Percentiles rank a stretch among this genome's conserved stretches.
Conservation (phyloP, 1,140 invertebrate genomes). For the Drosophila kepulauana region DNA sequence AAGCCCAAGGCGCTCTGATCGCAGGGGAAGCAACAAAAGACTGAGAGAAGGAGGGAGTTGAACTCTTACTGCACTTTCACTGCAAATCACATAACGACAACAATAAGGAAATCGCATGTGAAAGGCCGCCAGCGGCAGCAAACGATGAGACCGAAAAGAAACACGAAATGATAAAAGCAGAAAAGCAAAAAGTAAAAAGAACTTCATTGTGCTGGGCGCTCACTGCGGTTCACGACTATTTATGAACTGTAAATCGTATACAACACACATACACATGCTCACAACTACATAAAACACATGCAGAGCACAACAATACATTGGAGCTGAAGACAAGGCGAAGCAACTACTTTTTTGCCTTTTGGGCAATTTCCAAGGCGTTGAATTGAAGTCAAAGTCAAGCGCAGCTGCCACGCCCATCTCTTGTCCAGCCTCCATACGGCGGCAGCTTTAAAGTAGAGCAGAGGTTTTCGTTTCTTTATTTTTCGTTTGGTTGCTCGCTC, state of each 20-base stretch:
- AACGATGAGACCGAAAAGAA: constrained; percentile 9
- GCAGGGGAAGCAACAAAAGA: background rate
- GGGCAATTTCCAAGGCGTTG: constrained; percentile 70
- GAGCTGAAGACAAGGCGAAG: background rate
- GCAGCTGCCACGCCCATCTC: constrained; percentile 27
- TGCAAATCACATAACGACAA: constrained; percentile 70
- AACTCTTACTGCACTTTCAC: constrained; percentile 38
- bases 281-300: constrained; percentile 9
- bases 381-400: constrained; percentile 72
- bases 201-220: constrained; percentile 10
- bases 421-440: background rate
- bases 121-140: constrained; percentile 44
- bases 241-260: constrained; percentile 65
- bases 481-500: constrained; percentile 11
- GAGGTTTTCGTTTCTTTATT: background rate
- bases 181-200: background rate
- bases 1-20: background rate
- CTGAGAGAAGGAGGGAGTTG: background rate
- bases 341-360: constrained; percentile 38
- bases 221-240: constrained; percentile 58
- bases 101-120: constrained; percentile 81
- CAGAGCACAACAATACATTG: constrained; percentile 33
- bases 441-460: constrained; percentile 4
- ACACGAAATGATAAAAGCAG: background rate
- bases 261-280: constrained; percentile 23